Base-by-base conservation (phyloP, 2,888 invertebrate species). In the Drosophila nr. perissopoda region DNA sequence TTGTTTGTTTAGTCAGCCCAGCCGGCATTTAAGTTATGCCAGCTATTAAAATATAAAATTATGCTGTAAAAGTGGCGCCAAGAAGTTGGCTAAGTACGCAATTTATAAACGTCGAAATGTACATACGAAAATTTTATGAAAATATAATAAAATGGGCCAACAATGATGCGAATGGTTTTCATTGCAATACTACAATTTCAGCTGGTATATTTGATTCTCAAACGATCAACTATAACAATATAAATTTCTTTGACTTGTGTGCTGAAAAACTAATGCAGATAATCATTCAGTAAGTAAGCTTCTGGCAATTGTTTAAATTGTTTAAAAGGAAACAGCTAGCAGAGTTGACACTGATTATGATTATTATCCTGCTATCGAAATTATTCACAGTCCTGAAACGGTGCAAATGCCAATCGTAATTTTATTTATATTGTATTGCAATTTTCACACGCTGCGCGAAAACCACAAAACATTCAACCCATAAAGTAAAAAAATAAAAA, bases 41-140 rank as follows among this genome's bases (percentile, higher is more conserved):
- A 27, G 73, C 74, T 65, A 74, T 84, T 86, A 86, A 84, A 86
- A 83, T 86, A 71, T 73, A 54, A 83, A 76, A 83, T 73, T 73
- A 63, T 82, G 53, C 45, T 69, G 78, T 68, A 63, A 56, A 66
- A 66, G 53, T 59, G 49, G 45, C 64, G 53, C 58, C 57, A 58
- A 61, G 59, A 70, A 71, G 54, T 73, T 66, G 40, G n/a, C 13
- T 49, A 60, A 80, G 48, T 72, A 34, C 36, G 45, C 54, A 40
- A 80, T 80, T 80, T 76, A 69, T 72, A 79, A 70, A 57, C 58
- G 53, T 27, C 58, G 51, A 21, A 34, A 70, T 48, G 38, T 40
- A 34, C 53, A 49, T 34, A 48, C 54, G 38, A 27, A 53, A 2
- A 31, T 57, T 33, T 11, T 45, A 52, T 52, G 49, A 57, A 69